A percentile compares a stretch with the other conserved stretches of the same genome.
Conservation (phyloP, 2,888 invertebrate species). For the Heteromurus nitidus region DNA sequence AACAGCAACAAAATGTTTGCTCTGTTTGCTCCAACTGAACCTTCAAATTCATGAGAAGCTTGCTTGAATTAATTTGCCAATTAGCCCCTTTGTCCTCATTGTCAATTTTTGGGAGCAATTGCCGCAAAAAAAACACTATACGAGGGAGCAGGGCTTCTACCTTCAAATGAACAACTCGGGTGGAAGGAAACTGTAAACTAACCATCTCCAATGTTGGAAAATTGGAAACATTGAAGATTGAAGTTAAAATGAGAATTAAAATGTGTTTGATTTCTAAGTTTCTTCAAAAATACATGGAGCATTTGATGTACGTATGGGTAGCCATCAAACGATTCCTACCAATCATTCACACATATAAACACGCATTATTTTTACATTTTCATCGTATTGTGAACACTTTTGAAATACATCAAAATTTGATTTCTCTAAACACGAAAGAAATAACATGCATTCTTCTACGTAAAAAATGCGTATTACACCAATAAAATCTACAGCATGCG, state of each 20-base stretch:
- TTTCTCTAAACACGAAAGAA: not conserved
- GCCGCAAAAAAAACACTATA: not conserved
- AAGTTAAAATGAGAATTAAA: too few species aligned
- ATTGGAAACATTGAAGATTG: not conserved
- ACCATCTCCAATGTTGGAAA: not conserved
- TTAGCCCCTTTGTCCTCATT: not conserved
- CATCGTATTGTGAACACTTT: not conserved
- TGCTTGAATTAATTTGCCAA: slow-evolving; percentile 35
- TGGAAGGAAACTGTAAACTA: not conserved
- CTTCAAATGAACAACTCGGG: too few species aligned
- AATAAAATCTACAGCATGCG: too few species aligned
- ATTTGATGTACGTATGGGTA: too few species aligned
- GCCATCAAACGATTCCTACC: too few species aligned
- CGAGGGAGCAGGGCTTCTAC: too few species aligned
- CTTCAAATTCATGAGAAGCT: slow-evolving; percentile 9
- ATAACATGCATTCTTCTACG: not conserved
- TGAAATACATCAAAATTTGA: not conserved
- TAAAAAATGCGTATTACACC: not conserved
- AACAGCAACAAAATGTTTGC: not conserved
- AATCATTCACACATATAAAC: too few species aligned
- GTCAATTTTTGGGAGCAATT: not conserved
- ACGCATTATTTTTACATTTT: too few species aligned
- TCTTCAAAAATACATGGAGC: too few species aligned
- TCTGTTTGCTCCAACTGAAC: not conserved
- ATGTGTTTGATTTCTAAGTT: too few species aligned